Conservation (phyloP, 2,113 vertebrate species). For the Acrocephalus arundinaceus region DNA sequence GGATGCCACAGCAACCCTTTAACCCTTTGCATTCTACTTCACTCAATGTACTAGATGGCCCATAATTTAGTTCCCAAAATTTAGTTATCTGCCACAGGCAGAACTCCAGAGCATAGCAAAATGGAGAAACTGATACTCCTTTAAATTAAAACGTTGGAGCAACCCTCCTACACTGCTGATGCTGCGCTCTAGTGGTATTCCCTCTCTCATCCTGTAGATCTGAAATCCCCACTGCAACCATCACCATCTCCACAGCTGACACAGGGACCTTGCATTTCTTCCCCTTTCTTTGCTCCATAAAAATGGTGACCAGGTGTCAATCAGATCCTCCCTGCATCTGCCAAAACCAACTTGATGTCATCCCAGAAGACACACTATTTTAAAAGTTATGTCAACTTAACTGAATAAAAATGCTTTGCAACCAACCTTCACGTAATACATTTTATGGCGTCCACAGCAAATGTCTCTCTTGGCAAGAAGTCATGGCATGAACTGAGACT, state of each 20-base stretch:
- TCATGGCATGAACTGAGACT: background rate
- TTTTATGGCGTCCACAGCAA: background rate
- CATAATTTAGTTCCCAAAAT: background rate
- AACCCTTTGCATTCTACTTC: background rate
- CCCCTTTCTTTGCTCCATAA: background rate
- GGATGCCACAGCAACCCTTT: background rate
- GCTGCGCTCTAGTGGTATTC: background rate
- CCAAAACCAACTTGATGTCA: background rate
- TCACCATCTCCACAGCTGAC: background rate
- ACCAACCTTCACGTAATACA: background rate
- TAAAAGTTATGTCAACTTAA: background rate
- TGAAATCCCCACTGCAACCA: background rate
- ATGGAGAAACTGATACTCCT: background rate
- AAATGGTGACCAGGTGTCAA: background rate
- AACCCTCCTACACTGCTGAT: background rate
- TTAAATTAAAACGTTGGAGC: background rate
- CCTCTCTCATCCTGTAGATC: background rate
- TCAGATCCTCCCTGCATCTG: background rate
- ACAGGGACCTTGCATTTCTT: background rate
- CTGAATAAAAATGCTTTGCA: background rate
- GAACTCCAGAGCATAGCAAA: background rate
- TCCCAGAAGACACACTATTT: background rate
- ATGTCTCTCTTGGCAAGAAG: background rate
- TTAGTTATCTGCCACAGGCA: background rate
- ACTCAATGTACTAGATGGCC: accelerated